Base-by-base conservation (phyloP, 2,113 vertebrate genomes). In the Suricata suricatta region DNA sequence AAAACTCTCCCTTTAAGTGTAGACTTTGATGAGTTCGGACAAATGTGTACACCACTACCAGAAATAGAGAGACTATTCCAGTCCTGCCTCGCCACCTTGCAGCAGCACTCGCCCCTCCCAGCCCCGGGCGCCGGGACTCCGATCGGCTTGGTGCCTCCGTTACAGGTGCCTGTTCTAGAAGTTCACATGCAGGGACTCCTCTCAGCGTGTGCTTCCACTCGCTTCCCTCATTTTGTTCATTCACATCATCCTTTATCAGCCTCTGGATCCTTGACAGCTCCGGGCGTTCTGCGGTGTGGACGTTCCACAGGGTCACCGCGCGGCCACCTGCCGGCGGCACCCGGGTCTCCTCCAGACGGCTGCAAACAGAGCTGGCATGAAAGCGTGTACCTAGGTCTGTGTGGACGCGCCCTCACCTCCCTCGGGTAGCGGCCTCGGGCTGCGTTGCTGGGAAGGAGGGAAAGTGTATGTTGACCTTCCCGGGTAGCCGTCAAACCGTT, bases 181-280 rank as follows among this genome's bases (percentile, higher is more conserved):
- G 41, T 35, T 47, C 1, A 13, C 7, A 0, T 0, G 0, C 10
- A 0, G 0, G 4, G 19, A 57, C 0, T 29, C 27, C 1, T 6
- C 19, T 2, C 0, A 3, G 2, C 0, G 0, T 0, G 11, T 27
- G 17, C 52, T 23, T 52, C 15, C 13, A 1, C 1, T 5, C 64
- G 7, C 31, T 35, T 57, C 4, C 54, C 25, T 57, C 8, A 1
- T 27, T 31, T 14, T 1, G 14, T 44, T 79, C 3, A 5, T 2
- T 8, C 16, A 0, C 13, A 12, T 21, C 23, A 14, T 7, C 3
- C 3, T 23, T 17, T 16, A 2, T 8, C 21, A 0, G 44, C 25
- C 4, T 14, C 13, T 2, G 7, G 15, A 7, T 17, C 31, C 4
- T 31, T 6, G 10, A 33, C 35, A 1, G 5, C 25, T 38, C 11